Base-by-base conservation (phyloP, 2,797 vertebrate species). In the Erpetoichthys calabaricus region DNA sequence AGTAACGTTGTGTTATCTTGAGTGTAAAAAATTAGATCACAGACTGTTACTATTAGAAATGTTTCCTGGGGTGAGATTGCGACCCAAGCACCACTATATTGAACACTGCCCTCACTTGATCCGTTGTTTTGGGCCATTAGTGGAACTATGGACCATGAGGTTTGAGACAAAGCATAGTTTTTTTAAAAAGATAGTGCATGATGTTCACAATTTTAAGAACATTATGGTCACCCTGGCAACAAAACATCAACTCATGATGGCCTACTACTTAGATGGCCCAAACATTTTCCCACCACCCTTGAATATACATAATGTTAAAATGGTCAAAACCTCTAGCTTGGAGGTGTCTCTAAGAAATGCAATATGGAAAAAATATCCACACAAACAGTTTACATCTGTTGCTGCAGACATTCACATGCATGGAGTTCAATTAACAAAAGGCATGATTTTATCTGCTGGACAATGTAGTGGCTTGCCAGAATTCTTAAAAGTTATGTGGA, bases 101-200 rank as follows among this genome's bases (percentile, higher is more conserved):
- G n/a, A n/a, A n/a, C n/a, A n/a, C n/a, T n/a, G n/a, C n/a, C n/a
- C n/a, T n/a, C n/a, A n/a, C n/a, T n/a, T n/a, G n/a, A n/a, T n/a
- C n/a, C n/a, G n/a, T n/a, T n/a, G n/a, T n/a, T 61, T 61, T 55
- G 63, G 63, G 7, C 59, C 59, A 7, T 57, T 65, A 7, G 53
- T 63, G 3, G 53, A 53, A n/a, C 59, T 63, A 2, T 63, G 61
- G 57, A 63, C 56, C 4, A 59, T 66, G 44, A 47, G 46, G 4
- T 63, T 60, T 53, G 58, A 65, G 6, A 4, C 50, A 8, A 62
- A 58, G 8, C 55, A 60, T 8, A 56, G 54, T 50, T 63, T 46
- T n/a, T 63, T 63, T 5, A 63, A 63, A 52, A 44, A 51, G 5
- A 10, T 47, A 6, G 45, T 61, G 3, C 43, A 6, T 54, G 57